Percentiles rank a stretch among this genome's conserved stretches.
Conservation (phyloP, 92 coral and sea anemone species). For the Siderastrea radians region DNA sequence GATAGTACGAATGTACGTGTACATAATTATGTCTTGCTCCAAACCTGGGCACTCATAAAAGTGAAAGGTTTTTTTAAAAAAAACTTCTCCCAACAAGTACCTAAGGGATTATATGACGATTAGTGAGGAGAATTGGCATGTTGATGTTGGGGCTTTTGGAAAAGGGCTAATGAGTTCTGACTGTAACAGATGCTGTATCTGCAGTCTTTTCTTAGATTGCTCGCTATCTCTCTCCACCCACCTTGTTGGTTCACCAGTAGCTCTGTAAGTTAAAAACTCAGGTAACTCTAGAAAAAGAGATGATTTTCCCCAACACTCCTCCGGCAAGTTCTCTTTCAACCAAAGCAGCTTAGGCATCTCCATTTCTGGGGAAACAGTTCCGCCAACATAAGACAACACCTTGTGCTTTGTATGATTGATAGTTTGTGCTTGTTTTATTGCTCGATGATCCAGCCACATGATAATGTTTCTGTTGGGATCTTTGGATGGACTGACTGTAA, state of each 20-base stretch:
- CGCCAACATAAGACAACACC: conserved; percentile 93
- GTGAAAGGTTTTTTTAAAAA: too few relatives aligned
- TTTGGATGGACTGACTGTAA: conserved; percentile 77
- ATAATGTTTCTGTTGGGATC: conserved; percentile 77
- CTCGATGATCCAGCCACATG: conserved; percentile 98
- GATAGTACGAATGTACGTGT: not conserved
- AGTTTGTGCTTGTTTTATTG: conserved; percentile 81
- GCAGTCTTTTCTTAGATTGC: not conserved
- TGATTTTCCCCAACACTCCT: conserved; percentile 76
- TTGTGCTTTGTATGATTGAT: conserved; percentile 79
- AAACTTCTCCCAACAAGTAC: too few relatives aligned
- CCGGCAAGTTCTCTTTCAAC: conserved; percentile 80
- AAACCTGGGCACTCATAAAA: too few relatives aligned
- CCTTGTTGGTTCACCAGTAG: conserved; percentile 85
- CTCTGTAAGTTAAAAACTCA: conserved; percentile 87
- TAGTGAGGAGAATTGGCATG: too few relatives aligned
- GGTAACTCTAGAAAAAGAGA: conserved; percentile 90
- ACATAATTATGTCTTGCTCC: too few relatives aligned
- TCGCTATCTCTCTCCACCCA: not conserved
- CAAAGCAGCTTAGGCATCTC: conserved; percentile 94
- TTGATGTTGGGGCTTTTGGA: too few relatives aligned
- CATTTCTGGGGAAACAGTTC: conserved; percentile 94
- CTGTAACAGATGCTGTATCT: not conserved
- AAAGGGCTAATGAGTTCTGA: too few relatives aligned
- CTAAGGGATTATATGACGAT: too few relatives aligned